Evolutionary conservation across 1,140 invertebrate species (phyloP).

Genomic region (Drosophila persimilis): DNA sequence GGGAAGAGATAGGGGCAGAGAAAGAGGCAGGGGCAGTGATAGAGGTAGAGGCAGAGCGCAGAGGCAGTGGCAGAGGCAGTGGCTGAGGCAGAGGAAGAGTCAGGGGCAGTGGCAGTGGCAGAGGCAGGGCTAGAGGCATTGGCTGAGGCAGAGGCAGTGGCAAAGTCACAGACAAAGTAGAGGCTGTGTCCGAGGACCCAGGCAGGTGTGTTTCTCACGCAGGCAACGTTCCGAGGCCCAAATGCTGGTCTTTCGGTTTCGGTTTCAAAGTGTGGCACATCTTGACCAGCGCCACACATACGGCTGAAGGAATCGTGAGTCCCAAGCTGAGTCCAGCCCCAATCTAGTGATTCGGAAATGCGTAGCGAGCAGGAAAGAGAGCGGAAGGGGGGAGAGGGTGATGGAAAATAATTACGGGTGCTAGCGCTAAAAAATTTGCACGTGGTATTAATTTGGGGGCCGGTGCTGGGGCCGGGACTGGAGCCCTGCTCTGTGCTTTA

Average conservation of each 20-base stretch:
- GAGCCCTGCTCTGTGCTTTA: conserved; percentile 48
- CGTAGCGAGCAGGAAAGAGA: conserved; percentile 17
- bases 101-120: no score
- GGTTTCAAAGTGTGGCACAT: conserved; percentile 65
- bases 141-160: not conserved
- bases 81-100: no score
- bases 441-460: conserved; percentile 67
- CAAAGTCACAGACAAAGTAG: conserved; percentile 4
- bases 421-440: conserved; percentile 67
- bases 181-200: not conserved
- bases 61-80: no score
- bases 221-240: conserved; percentile 12
- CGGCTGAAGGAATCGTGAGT: conserved; percentile 22
- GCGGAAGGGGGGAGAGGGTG: not conserved
- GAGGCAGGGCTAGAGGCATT: no score
- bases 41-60: no score
- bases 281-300: conserved; percentile 64
- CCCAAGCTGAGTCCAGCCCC: no score
- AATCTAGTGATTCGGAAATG: conserved; percentile 58
- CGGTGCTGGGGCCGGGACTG: not conserved
- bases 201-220: conserved; percentile 82
- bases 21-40: not conserved
- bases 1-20: no score
- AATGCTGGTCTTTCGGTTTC: conserved; percentile 45
- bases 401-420: conserved; percentile 74